These are phyloP conservation scores for Pterois miles DNA, from an alignment of 2,797 vertebrate species.

Conservation along the genomic window DNA sequence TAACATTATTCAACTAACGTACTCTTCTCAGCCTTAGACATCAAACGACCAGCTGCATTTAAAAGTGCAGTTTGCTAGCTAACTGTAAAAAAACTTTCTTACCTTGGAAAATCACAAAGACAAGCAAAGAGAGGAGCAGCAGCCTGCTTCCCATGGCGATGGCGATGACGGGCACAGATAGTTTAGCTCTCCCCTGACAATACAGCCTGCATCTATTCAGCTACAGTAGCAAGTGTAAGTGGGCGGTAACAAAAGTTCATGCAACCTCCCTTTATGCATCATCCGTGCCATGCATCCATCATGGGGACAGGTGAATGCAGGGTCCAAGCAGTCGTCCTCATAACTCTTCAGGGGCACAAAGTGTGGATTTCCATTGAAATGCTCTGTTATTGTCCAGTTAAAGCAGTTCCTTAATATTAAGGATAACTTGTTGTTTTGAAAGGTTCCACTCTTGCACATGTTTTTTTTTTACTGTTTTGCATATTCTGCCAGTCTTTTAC, in stretches of 20 bases:
- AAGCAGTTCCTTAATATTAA: background rate
- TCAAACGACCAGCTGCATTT: background rate
- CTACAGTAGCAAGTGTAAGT: conserved; percentile 37
- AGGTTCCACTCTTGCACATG: too few relatives aligned
- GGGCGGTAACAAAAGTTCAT: conserved; percentile 32
- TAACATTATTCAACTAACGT: background rate
- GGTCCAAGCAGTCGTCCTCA: conserved; percentile 6
- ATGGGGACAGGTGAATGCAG: conserved; percentile 15
- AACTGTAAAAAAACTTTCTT: background rate
- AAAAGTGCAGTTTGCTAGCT: background rate
- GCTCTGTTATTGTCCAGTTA: background rate
- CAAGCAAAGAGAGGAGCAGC: conserved; percentile 9
- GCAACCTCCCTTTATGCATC: conserved; percentile 1
- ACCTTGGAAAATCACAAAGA: conserved; percentile 54
- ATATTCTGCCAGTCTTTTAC: background rate
- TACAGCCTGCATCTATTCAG: background rate
- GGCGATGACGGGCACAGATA: background rate
- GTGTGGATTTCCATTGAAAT: background rate
- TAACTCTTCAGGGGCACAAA: background rate
- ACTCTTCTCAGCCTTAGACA: background rate
- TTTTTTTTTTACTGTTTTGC: background rate
- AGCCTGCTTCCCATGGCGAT: conserved; percentile 41
- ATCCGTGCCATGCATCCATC: conserved; percentile 22
- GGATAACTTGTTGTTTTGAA: background rate
- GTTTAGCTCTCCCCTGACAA: background rate